Percentiles rank a stretch among this genome's conserved stretches.
Evolutionary conservation across 2,888 invertebrate genomes (phyloP).

Genomic region (Stictocephala bisonia): DNA sequence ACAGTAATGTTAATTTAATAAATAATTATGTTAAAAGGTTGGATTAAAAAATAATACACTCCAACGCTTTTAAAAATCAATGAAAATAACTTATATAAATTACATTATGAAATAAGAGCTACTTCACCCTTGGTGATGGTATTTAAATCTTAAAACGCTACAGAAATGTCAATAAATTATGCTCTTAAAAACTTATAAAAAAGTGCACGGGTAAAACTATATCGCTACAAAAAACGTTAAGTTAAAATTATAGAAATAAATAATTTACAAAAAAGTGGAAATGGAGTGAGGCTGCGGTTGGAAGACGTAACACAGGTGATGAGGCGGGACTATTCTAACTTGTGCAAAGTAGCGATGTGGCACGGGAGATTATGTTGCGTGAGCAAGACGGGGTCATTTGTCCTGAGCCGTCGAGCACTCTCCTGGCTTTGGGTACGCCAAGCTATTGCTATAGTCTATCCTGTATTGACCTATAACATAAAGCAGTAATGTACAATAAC

Average conservation of each 20-base stretch:
- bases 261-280: background rate
- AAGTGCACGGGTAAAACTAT: conserved; percentile 32
- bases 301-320: background rate
- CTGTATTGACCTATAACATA: conserved; percentile 65
- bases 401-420: conserved; percentile 64
- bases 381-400: conserved; percentile 64
- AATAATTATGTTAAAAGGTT: conserved; percentile 6
- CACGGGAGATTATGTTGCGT: conserved; percentile 49
- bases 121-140: conserved; percentile 8
- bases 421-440: conserved; percentile 64
- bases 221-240: conserved; percentile 17
- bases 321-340: too few species aligned
- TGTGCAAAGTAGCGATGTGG: too few species aligned
- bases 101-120: conserved; percentile 2
- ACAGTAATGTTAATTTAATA: background rate
- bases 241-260: conserved; percentile 10
- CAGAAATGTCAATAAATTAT: conserved; percentile 19
- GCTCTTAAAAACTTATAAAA: conserved; percentile 36
- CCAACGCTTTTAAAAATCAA: conserved; percentile 10
- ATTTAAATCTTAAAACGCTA: background rate
- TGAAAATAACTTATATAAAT: too few species aligned
- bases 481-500: too few species aligned
- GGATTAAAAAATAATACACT: conserved; percentile 18
- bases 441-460: conserved; percentile 63
- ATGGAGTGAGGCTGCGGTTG: background rate